Evolutionary conservation across 1,140 invertebrate species (phyloP).

Genomic region (Nautilus pompilius): DNA sequence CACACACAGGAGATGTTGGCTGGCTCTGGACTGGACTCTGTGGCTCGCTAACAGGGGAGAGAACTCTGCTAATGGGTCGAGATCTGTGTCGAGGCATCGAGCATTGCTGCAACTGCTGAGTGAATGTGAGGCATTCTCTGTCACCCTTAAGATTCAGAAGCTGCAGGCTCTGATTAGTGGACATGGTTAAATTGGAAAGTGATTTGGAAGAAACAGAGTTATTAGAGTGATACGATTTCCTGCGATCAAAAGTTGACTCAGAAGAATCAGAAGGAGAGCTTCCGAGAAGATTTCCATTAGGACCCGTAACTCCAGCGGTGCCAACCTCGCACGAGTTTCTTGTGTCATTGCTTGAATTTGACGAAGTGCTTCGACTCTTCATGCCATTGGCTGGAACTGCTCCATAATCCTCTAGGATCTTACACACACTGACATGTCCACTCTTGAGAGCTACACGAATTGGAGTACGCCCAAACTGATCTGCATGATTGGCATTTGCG

Average conservation of each 20-base stretch:
- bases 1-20: slow-evolving; percentile 75
- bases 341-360: slow-evolving; percentile 59
- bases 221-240: slow-evolving; percentile 72
- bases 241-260: slow-evolving; percentile 65
- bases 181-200: slow-evolving; percentile 68
- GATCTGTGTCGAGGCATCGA: slow-evolving; percentile 51
- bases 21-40: slow-evolving; percentile 80
- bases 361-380: slow-evolving; percentile 34
- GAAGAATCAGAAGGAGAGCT: slow-evolving; percentile 61
- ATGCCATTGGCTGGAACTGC: slow-evolving; percentile 31
- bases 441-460: slow-evolving; percentile 75
- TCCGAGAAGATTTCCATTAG: slow-evolving; percentile 28
- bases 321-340: slow-evolving; percentile 61
- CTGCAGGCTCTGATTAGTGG: slow-evolving; percentile 59
- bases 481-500: slow-evolving; percentile 87
- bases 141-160: slow-evolving; percentile 34
- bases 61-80: slow-evolving; percentile 54
- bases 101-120: slow-evolving; percentile 71
- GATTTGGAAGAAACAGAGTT: slow-evolving; percentile 68
- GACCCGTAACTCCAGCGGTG: slow-evolving; percentile 54
- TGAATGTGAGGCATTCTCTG: slow-evolving; percentile 62
- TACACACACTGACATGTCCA: slow-evolving; percentile 70
- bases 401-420: slow-evolving; percentile 61
- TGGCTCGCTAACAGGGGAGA: slow-evolving; percentile 73
- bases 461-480: slow-evolving; percentile 82